Conservation (phyloP, 2,113 vertebrate genomes). For the Odobenus rosmarus region DNA sequence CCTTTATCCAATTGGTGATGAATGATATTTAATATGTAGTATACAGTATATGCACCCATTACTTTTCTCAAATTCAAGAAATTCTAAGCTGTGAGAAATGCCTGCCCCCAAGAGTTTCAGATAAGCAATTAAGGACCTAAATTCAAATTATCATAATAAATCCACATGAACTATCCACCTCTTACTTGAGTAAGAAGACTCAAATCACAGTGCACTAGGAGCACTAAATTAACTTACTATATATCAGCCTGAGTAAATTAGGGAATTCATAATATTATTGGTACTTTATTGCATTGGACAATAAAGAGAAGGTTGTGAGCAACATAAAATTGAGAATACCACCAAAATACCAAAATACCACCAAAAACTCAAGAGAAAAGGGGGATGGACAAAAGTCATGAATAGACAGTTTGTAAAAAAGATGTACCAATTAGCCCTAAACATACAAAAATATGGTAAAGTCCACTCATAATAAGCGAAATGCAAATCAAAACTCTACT, state of each 20-base stretch:
- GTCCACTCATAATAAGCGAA: neutral
- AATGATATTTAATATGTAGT: neutral
- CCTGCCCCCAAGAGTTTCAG: neutral
- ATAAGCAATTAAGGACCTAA: slow-evolving; percentile 4
- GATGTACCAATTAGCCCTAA: neutral
- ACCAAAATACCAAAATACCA: no score
- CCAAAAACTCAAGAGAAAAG: neutral
- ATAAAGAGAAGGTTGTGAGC: neutral
- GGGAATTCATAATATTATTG: neutral
- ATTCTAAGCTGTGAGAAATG: neutral
- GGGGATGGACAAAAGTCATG: neutral
- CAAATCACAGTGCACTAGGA: neutral
- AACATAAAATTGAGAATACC: no score
- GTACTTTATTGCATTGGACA: neutral
- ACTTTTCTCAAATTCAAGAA: slow-evolving; percentile 19
- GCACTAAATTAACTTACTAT: neutral
- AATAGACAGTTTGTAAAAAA: neutral
- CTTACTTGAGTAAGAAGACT: neutral
- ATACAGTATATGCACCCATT: neutral
- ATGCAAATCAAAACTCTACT: neutral
- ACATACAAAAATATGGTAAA: neutral
- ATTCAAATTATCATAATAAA: neutral
- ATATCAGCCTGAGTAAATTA: neutral
- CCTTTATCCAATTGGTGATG: neutral
- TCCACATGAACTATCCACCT: neutral